A percentile compares a stretch with the other conserved stretches of the same genome.
These are phyloP conservation scores for Eira barbara DNA, from an alignment of 2,113 vertebrate genomes.

Conservation along the genomic window DNA sequence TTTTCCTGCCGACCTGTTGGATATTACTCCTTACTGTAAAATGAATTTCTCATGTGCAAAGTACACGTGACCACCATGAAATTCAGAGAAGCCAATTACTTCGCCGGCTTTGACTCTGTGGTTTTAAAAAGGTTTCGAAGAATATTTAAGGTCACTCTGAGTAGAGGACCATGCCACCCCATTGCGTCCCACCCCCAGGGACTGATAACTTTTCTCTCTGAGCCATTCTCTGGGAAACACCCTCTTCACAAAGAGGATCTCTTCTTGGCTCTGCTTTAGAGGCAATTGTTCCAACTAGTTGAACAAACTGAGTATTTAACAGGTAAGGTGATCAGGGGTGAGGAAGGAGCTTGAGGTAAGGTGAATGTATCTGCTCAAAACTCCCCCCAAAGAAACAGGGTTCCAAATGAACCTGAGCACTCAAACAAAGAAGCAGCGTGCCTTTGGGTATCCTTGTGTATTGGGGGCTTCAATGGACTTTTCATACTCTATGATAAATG, in stretches of 20 bases:
- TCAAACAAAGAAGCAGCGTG: neutral
- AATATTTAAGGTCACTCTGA: neutral
- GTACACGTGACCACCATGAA: neutral
- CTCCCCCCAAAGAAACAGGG: neutral
- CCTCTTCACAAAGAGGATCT: neutral
- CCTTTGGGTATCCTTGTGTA: neutral
- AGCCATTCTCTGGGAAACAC: neutral
- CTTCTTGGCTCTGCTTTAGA: neutral
- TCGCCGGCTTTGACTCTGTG: neutral
- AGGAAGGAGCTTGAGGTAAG: neutral
- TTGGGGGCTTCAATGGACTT: neutral
- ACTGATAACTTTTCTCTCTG: neutral
- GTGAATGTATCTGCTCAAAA: neutral
- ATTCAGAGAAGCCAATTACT: neutral
- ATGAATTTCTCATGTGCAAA: neutral
- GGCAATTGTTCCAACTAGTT: neutral
- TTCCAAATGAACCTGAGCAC: neutral
- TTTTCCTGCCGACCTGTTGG: neutral
- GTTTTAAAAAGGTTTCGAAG: neutral
- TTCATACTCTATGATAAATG: neutral
- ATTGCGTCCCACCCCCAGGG: accelerated
- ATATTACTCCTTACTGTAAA: neutral
- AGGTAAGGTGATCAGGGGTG: neutral
- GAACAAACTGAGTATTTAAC: neutral
- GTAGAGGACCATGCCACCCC: neutral